These are phyloP conservation scores for Percopsis omiscomaycus DNA, from an alignment of 2,797 vertebrate genomes.

Conservation along the genomic window DNA sequence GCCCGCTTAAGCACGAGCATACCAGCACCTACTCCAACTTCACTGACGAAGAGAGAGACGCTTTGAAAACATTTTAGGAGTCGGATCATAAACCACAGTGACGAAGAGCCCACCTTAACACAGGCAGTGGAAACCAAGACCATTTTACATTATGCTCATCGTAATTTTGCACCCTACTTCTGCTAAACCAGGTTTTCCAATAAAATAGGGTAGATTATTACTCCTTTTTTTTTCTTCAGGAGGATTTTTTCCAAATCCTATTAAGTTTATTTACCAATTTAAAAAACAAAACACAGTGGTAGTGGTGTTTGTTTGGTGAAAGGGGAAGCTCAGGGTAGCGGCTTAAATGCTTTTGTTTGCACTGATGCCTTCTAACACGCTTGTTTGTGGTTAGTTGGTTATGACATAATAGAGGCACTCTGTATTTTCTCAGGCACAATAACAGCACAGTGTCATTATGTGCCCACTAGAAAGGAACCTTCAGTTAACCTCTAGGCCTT, in stretches of 20 bases:
- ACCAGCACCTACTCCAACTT: slow-evolving; percentile 66
- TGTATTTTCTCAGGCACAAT: slow-evolving; percentile 75
- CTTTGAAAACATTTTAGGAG: slow-evolving; percentile 58
- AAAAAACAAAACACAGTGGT: slow-evolving; percentile 20
- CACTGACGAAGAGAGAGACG: slow-evolving; percentile 40
- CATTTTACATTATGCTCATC: background rate
- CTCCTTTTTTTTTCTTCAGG: background rate
- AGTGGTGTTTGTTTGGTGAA: slow-evolving; percentile 48
- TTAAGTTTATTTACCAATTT: slow-evolving; percentile 42
- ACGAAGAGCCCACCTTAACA: slow-evolving; percentile 45
- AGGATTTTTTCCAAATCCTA: slow-evolving; percentile 24
- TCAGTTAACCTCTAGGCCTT: slow-evolving; percentile 64
- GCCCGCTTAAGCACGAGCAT: slow-evolving; percentile 64
- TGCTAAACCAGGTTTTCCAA: background rate
- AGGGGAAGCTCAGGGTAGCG: slow-evolving; percentile 44
- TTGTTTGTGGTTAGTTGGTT: slow-evolving; percentile 72
- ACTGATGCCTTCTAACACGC: slow-evolving; percentile 56
- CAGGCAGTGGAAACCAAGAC: slow-evolving; percentile 37
- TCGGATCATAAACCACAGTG: slow-evolving; percentile 54
- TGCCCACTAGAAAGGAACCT: slow-evolving; percentile 76
- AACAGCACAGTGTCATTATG: slow-evolving; percentile 77
- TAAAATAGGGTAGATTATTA: slow-evolving; percentile 2
- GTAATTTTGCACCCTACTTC: slow-evolving; percentile 2
- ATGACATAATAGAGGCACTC: slow-evolving; percentile 61
- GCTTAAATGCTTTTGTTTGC: slow-evolving; percentile 66